Evolutionary conservation across 2,113 vertebrate species (phyloP), one percentile per base, ranked within the genome.

Genomic region (Camelus bactrianus): DNA sequence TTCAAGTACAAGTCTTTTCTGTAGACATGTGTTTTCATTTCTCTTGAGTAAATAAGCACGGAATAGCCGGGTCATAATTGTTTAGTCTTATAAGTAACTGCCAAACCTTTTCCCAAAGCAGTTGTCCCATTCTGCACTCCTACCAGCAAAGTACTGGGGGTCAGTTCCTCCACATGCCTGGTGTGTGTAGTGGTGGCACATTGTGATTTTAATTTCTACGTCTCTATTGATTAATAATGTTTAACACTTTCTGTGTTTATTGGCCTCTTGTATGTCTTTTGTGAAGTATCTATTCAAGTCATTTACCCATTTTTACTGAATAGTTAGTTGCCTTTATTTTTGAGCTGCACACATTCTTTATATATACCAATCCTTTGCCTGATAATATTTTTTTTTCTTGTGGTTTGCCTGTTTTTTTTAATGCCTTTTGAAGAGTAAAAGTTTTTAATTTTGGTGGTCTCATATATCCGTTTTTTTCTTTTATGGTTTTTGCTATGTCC

Each of bases 1-100:
- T 84, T 62, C 65, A 77, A n/a, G 75, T 79, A 20, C 60, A 72
- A 16, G 7, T 64, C 64, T 82, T 72, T 91, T 73, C 89, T 58
- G n/a, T 92, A 90, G 76, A 88, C 54, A n/a, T 81, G 22, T 73
- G 81, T 87, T 96, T 97, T 90, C 72, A 76, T 97, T 96, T 75
- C 70, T 92, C 88, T 83, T 88, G 70, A 92, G 46, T 90, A 88
- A 95, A 92, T 75, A 50, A 67, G 88, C 72, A 75, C 67, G 84
- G 56, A 92, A 62, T 52, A 50, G 60, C 60, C 77, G 70, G 65
- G 54, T 85, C 76, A 20, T 38, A 7, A 54, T 83, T 24, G 26
- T 76, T 93, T 82, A 72, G 32, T 42, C 89, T 87, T 56, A 6
- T 62, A 64, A 91, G 65, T 76, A 81, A 50, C 54, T 89, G 89